Percentiles rank a stretch among this genome's conserved stretches.
phyloP scores from a whole-genome alignment of 30 jellyfish, hydroid and myxozoan genomes.

The Aurelia sp. region DNA sequence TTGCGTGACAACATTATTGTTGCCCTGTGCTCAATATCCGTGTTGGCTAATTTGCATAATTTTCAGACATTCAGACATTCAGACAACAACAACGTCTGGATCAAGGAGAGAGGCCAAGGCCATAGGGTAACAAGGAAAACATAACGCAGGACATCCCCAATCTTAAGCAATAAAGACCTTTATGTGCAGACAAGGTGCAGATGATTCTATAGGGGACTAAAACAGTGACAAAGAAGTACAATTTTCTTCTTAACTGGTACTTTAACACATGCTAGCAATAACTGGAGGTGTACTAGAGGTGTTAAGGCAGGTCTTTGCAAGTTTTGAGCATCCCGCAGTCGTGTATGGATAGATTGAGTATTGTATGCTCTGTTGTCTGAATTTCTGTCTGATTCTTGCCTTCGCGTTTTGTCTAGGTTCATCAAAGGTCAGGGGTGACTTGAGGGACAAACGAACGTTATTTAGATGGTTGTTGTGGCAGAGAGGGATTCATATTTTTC shows the following conservation, averaged over 20 bases:
- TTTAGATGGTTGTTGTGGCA: not conserved
- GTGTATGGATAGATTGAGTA: not conserved
- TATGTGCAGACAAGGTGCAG: too few relatives aligned
- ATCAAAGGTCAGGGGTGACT: conserved; percentile 74
- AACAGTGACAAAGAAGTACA: too few relatives aligned
- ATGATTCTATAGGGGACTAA: too few relatives aligned
- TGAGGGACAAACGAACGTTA: conserved; percentile 44
- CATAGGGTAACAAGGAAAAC: conserved; percentile 52
- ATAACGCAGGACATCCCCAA: conserved; percentile 56
- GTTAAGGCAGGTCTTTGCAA: too few relatives aligned
- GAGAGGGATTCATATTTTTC: too few relatives aligned
- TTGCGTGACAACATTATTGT: conserved; percentile 4
- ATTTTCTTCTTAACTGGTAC: not conserved
- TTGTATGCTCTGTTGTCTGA: conserved; percentile 33
- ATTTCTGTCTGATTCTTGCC: conserved; percentile 29
- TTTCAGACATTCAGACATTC: conserved; percentile 76
- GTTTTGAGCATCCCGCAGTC: conserved; percentile 1
- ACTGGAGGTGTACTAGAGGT: too few relatives aligned
- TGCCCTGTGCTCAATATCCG: conserved; percentile 38
- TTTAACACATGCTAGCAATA: too few relatives aligned
- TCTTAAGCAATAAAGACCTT: not conserved
- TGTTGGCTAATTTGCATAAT: conserved; percentile 47
- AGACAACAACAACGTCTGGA: conserved; percentile 81
- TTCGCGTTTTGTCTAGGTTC: conserved; percentile 54
- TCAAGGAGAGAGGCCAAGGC: conserved; percentile 31